Evolutionary conservation across 2,888 invertebrate genomes (phyloP), one percentile per base, ranked within the genome.

Genomic region (Cheilosia pagana): DNA sequence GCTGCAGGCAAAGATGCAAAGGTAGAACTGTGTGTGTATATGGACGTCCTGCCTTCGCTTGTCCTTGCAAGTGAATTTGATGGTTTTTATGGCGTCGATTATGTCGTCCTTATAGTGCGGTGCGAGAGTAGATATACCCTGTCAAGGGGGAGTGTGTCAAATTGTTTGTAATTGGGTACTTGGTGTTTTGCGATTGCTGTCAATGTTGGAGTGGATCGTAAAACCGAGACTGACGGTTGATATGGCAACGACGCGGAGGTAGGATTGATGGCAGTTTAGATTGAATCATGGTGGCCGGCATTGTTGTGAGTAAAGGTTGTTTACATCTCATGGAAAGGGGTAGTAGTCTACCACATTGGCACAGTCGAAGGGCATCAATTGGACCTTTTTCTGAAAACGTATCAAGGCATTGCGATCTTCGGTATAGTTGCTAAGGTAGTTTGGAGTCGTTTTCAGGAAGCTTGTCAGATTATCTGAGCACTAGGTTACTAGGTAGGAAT

Each of bases 151-250:
- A 83, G 83, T 70, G 81, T 85, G 85, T 81, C 81, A 85, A 85
- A 85, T 81, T 85, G 85, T 81, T 81, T 85, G 81, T 85, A 85
- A 85, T 81, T 85, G 85, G 85, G 78, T 83, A 83, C 83, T 83
- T 83, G 74, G 79, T 79, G 83, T 83, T 70, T 78, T 65, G 74
- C 39, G 77, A 82, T 78, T 78, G 78, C 62, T 74, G 68, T 78
- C 74, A 57, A 65, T 63, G 19, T 70, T 67, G 10, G 23, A 72
- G 43, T 81, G 82, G 75, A 65, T 68, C 67, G 62, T 74, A 48
- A 31, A 55, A 35, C 59, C 21, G 31, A 72, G 19, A 62, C 53
- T 39, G 53, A 14, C 35, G 57, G 60, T 43, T 10, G 67, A 68
- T 62, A 68, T 48, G 65, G 65, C 19, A 39, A 28, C 8, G 21